Evolutionary conservation across 2,888 invertebrate species (phyloP), one percentile per base, ranked within the genome.

Genomic region (Dynastes grantii): DNA sequence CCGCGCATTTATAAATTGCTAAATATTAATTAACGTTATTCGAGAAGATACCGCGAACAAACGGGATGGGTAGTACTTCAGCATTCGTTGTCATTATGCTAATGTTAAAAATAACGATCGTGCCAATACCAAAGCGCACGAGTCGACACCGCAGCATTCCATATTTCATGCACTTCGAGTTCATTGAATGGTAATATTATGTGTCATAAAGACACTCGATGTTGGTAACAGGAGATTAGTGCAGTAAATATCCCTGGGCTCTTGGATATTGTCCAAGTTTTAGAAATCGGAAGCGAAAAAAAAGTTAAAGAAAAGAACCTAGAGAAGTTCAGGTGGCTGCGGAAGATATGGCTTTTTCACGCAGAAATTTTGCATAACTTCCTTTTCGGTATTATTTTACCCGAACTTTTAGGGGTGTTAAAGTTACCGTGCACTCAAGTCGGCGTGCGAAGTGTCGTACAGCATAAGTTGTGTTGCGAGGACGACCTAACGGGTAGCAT

Each of bases 391-490:
- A 37, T 64, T 64, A 64, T 78, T 78, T 65, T 40, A 11, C 51
- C 45, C 64, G 49, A 78, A 73, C 70, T 77, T 78, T 64, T 76
- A 64, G 29, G 78, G 78, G 71, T 73, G 78, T 71, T 77, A 77
- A 75, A 67, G 77, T 71, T 58, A 0, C 55, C 55, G 55, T 22
- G 16, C 22, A 22, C 55, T 55, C 55, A 55, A 55, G 55, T 55
- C 55, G 49, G 45, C 53, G 16, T 64, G 73, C 45, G 51, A 70
- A 78, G 73, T 78, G 71, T 75, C 73, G 61, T 78, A 78, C 64
- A 78, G 78, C 64, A 53, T 64, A 78, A 71, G 78, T 78, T 64
- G 70, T 68, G 79, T 65, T 73, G 79, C 61, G 76, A 77, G 40
- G 68, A 53, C 75, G 49, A 16, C 32, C 27, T 53, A 27, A 29